Base-by-base conservation (phyloP, 2,888 invertebrate genomes). In the Allacma fusca region DNA sequence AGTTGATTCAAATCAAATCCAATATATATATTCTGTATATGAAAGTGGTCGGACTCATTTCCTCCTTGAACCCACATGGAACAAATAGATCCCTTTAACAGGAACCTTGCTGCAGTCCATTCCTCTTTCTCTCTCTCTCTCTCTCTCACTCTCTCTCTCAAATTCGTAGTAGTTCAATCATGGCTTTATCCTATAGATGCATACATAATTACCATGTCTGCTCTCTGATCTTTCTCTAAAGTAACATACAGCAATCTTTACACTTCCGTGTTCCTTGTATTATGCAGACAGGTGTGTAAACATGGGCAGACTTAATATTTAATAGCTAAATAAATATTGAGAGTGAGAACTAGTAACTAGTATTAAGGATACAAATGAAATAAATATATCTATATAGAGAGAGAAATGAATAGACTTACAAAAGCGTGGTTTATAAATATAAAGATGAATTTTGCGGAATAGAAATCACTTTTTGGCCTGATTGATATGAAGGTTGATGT, bases 391-490 rank as follows among this genome's bases (percentile, higher is more conserved):
- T 34, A 34, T 34, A 34, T 34, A 24, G 24, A 59, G 4, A 62
- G 4, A 26, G n/a, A 59, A 50, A 28, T 19, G 50, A 23, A 57
- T 19, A 57, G 28, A 80, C 83, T 83, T 83, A 83, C 83, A 72
- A 81, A 81, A 75, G 83, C 83, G 80, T 83, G 81, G 75, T 83
- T 83, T 68, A 83, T 72, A 79, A 83, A 83, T 74, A 81, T 81
- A 76, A 83, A 81, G 79, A 83, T 59, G 77, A 83, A 83, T 80
- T 83, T 81, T 40, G 80, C 78, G 24, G 80, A 80, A 43, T 80
- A 77, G 77, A 81, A 80, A 76, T 81, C 81, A 81, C 81, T 77
- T 78, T 77, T 79, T 71, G 77, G 72, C 71, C 72, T 64, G 72
- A 50, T 65, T 65, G 77, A 77, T 21, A 77, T n/a, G 50, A 57